Evolutionary conservation across 2,888 invertebrate genomes (phyloP).

Genomic region (Nemotelus pantherinus): DNA sequence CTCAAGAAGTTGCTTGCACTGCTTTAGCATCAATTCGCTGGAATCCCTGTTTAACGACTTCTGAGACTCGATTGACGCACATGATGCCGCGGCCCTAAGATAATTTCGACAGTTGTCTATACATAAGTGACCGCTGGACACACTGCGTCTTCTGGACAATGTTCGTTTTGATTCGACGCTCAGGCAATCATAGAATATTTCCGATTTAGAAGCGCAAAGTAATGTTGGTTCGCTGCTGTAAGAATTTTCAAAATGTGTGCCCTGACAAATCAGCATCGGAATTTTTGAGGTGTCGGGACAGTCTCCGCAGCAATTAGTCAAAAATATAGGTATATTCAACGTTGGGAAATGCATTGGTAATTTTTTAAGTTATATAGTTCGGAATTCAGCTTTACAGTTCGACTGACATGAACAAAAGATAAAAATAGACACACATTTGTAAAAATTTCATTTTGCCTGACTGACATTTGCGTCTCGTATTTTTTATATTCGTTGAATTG

Average conservation of each 20-base stretch:
- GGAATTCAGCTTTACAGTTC: neutral
- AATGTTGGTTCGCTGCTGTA: neutral
- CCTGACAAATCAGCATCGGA: conserved; percentile 21
- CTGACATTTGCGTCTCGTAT: neutral
- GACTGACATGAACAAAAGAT: neutral
- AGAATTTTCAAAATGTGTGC: neutral
- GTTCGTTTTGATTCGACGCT: conserved; percentile 9
- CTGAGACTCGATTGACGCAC: conserved; percentile 46
- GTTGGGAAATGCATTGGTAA: neutral
- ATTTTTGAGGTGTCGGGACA: conserved; percentile 17
- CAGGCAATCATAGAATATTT: conserved; percentile 38
- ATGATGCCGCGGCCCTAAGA: conserved; percentile 49
- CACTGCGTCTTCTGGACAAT: neutral
- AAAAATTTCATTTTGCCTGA: conserved; percentile 2
- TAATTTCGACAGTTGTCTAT: neutral
- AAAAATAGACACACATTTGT: neutral
- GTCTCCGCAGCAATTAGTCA: conserved; percentile 28
- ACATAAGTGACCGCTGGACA: neutral
- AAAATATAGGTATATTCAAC: conserved; percentile 13
- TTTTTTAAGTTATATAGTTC: neutral
- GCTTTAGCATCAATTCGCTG: conserved; percentile 49
- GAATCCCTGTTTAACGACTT: conserved; percentile 3
- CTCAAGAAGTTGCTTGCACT: conserved; percentile 53
- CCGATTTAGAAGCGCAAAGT: conserved; percentile 12
- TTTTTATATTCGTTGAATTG: neutral